Evolutionary conservation across 2,113 vertebrate species (phyloP), one percentile per base, ranked within the genome.

Genomic region (Lophius piscatorius): DNA sequence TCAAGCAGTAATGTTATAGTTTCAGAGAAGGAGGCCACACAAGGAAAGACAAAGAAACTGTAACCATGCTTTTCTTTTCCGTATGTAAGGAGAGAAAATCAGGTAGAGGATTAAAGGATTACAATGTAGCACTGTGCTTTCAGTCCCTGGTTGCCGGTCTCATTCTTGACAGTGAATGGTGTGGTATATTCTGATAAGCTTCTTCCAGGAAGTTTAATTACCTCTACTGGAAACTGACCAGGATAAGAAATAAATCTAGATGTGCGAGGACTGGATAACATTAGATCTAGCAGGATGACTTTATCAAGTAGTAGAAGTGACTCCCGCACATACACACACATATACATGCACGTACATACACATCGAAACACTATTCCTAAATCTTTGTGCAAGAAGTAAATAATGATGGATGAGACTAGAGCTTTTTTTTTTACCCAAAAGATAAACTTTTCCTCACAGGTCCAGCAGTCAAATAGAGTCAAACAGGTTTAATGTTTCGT

Each of bases 131-230:
- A 13, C 50, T 59, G 61, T 68, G 64, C 60, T 51, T 50, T 70
- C 60, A 39, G 47, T 64, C 58, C n/a, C n/a, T 21, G 45, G 49
- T 56, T 69, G 38, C 36, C 61, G 47, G 55, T 62, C 60, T 57
- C 73, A 80, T 60, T 79, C 60, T 64, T 73, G 80, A 69, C 74
- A 65, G 51, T 72, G 73, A 54, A 57, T n/a, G 40, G 61, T 83
- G 67, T 70, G 70, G n/a, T 70, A 70, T 63, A 28, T 44, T 50
- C 40, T 6, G 63, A 78, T 84, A 79, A 90, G 81, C 67, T 62
- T 72, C 78, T 81, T 86, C 66, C 70, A 72, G 63, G 61, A 77
- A 76, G 64, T 75, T n/a, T 84, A 88, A 87, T 88, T 85, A 84
- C 74, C 54, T 73, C 80, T 78, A 46, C 69, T 69, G 59, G 70